Conservation (phyloP, 2,113 vertebrate species). For the Burhinus oedicnemus region DNA sequence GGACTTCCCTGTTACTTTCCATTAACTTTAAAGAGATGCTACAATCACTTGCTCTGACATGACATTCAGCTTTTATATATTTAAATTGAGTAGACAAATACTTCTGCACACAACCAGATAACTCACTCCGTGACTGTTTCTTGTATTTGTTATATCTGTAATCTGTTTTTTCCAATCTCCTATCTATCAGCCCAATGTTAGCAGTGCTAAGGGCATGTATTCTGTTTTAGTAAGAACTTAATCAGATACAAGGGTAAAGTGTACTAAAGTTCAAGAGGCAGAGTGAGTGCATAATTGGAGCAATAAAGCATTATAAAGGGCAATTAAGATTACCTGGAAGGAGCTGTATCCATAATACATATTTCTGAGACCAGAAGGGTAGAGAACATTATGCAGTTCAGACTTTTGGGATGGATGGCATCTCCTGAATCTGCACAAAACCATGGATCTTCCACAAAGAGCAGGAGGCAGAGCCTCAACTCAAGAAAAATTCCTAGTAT, state of each 20-base stretch:
- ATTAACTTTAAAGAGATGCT: background rate
- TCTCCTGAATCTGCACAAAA: background rate
- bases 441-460: background rate
- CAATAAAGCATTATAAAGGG: background rate
- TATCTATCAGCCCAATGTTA: background rate
- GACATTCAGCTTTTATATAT: background rate
- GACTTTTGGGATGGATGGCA: background rate
- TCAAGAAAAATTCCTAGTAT: background rate
- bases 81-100: background rate
- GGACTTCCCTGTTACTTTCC: background rate
- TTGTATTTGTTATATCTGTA: background rate
- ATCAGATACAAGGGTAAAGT: background rate
- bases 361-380: background rate
- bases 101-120: background rate
- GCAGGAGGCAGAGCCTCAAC: background rate
- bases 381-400: background rate
- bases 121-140: background rate
- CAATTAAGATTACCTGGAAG: background rate
- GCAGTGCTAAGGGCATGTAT: background rate
- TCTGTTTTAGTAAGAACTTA: background rate
- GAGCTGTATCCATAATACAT: background rate
- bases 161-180: background rate
- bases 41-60: background rate
- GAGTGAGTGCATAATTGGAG: background rate
- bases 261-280: background rate